Conservation (phyloP, 2,113 vertebrate genomes). For the Rostratula benghalensis region DNA sequence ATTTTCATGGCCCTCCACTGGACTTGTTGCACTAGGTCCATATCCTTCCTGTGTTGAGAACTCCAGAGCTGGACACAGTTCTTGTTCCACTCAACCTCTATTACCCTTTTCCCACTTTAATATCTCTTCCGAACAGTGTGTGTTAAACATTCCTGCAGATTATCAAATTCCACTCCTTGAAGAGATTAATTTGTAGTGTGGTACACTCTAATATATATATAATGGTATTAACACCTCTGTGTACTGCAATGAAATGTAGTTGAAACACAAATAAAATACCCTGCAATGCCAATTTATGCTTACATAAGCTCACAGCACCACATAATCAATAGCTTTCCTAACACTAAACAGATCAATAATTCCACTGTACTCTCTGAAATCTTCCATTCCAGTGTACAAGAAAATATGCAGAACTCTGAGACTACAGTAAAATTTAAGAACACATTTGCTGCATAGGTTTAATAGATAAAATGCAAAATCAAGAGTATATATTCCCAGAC, state of each 20-base stretch:
- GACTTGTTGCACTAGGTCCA: no score
- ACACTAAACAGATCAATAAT: constrained; percentile 27
- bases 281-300: constrained; percentile 33
- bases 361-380: constrained; percentile 2
- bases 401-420: neutral
- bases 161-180: neutral
- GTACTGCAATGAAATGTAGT: neutral
- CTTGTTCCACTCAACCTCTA: neutral
- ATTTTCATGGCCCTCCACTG: no score
- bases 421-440: neutral
- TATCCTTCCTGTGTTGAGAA: no score
- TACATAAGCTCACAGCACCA: neutral
- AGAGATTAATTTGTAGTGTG: neutral
- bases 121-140: neutral
- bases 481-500: neutral
- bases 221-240: neutral
- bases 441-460: neutral
- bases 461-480: neutral
- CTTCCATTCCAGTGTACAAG: neutral
- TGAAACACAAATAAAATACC: neutral
- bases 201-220: neutral
- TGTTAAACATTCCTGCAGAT: neutral
- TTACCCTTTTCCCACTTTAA: neutral
- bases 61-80: neutral
- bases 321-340: constrained; percentile 31